Conservation (phyloP, 2,797 vertebrate genomes). For the Poecilia wingei region DNA sequence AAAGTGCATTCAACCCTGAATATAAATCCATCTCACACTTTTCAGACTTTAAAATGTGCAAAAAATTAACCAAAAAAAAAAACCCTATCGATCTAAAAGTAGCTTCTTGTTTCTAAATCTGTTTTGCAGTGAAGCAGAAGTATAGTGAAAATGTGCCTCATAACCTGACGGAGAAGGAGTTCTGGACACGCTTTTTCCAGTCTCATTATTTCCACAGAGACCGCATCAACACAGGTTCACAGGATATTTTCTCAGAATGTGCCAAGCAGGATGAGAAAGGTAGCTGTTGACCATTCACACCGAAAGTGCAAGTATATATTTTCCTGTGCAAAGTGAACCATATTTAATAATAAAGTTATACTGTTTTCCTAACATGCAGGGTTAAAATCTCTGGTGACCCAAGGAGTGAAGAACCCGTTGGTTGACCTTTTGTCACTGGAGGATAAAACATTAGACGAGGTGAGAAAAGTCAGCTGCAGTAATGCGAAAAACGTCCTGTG, state of each 20-base stretch:
- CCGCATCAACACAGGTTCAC: slow-evolving; percentile 92
- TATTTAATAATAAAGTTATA: not conserved
- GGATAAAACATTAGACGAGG: slow-evolving; percentile 96
- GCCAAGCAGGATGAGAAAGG: slow-evolving; percentile 98
- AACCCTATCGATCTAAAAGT: not conserved
- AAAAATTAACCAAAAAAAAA: not conserved
- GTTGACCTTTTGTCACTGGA: slow-evolving; percentile 93
- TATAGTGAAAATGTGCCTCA: slow-evolving; percentile 97
- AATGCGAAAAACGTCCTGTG: not conserved
- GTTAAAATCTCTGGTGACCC: slow-evolving; percentile 92
- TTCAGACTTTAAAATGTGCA: not conserved
- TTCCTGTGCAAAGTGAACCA: not conserved
- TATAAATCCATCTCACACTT: not conserved
- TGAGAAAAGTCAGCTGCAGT: slow-evolving; percentile 44
- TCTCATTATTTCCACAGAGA: slow-evolving; percentile 99
- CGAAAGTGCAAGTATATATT: not conserved
- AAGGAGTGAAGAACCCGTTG: slow-evolving; percentile 97
- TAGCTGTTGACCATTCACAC: slow-evolving; percentile 56
- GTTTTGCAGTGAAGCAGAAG: slow-evolving; percentile 93
- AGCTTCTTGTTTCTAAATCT: slow-evolving; percentile 17
- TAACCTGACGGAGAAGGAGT: slow-evolving; percentile 95
- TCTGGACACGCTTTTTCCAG: slow-evolving; percentile 99
- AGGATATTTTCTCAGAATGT: slow-evolving; percentile 98
- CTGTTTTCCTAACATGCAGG: slow-evolving; percentile 75
- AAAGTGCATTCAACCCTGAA: not conserved